Percentiles rank a stretch among this genome's conserved stretches.
phyloP scores from a whole-genome alignment of 2,113 vertebrate genomes.

The Microtus montanus region DNA sequence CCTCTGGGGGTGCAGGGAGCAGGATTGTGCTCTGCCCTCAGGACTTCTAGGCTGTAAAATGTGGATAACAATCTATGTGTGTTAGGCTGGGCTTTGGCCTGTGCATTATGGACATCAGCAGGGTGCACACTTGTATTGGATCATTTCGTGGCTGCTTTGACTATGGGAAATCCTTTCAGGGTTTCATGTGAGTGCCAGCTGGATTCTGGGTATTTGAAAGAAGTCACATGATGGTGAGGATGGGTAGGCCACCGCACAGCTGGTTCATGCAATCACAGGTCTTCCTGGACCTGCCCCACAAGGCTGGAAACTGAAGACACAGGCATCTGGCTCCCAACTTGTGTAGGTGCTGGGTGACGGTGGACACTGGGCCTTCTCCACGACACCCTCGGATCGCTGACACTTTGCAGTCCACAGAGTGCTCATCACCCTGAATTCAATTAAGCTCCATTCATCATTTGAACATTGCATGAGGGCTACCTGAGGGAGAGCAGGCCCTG shows the following conservation, averaged over 20 bases:
- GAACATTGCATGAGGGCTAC: background rate
- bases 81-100: background rate
- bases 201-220: background rate
- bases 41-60: background rate
- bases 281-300: constrained; percentile 32
- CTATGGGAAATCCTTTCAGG: background rate
- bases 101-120: too few relatives aligned
- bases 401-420: accelerated
- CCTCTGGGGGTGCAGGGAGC: background rate
- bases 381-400: accelerated
- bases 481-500: background rate
- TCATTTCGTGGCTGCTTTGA: background rate
- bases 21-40: background rate
- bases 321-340: background rate
- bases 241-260: accelerated
- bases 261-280: constrained; percentile 43
- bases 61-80: background rate
- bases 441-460: background rate
- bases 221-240: accelerated
- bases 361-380: accelerated
- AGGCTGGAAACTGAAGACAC: constrained; percentile 42
- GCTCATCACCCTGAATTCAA: background rate
- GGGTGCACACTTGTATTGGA: accelerated
- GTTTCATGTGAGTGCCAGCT: accelerated
- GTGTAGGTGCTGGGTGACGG: background rate